A percentile compares a stretch with the other conserved stretches of the same genome.
Evolutionary conservation across 2,113 vertebrate species (phyloP).

Genomic region (Amphiprion percula): DNA sequence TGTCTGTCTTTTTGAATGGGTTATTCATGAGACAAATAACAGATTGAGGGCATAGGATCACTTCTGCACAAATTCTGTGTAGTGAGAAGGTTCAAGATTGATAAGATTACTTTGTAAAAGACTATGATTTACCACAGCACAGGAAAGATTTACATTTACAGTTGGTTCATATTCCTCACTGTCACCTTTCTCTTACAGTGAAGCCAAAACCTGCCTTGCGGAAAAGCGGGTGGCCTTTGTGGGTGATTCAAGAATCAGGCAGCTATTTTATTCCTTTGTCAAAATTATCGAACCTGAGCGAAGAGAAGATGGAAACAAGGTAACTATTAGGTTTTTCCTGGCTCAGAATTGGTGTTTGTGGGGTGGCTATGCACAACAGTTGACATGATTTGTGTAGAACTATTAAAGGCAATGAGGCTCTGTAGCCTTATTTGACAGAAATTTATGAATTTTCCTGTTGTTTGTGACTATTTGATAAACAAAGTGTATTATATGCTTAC

Average conservation of each 20-base stretch:
- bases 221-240: constrained; percentile 92
- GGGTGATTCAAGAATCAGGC: constrained; percentile 96
- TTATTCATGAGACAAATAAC: not conserved
- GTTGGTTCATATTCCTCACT: constrained; percentile 16
- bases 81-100: constrained; percentile 4
- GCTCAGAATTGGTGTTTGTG: too few species aligned
- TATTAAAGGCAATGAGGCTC: too few species aligned
- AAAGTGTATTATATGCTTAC: too few species aligned
- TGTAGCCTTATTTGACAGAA: too few species aligned
- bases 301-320: constrained; percentile 94
- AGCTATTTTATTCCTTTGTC: constrained; percentile 94
- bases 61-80: not conserved
- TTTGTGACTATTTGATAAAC: too few species aligned
- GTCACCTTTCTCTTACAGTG: constrained; percentile 83
- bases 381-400: too few species aligned
- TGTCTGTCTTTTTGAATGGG: constrained; percentile 3
- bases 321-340: constrained; percentile 60
- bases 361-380: too few species aligned
- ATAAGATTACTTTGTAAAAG: not conserved
- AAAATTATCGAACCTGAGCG: constrained; percentile 91
- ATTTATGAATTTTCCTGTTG: too few species aligned
- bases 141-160: constrained; percentile 1
- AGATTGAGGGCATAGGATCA: not conserved
- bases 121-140: not conserved
- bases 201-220: constrained; percentile 93